These are phyloP conservation scores for Falco cherrug DNA, from an alignment of 2,797 vertebrate species.

Conservation along the genomic window DNA sequence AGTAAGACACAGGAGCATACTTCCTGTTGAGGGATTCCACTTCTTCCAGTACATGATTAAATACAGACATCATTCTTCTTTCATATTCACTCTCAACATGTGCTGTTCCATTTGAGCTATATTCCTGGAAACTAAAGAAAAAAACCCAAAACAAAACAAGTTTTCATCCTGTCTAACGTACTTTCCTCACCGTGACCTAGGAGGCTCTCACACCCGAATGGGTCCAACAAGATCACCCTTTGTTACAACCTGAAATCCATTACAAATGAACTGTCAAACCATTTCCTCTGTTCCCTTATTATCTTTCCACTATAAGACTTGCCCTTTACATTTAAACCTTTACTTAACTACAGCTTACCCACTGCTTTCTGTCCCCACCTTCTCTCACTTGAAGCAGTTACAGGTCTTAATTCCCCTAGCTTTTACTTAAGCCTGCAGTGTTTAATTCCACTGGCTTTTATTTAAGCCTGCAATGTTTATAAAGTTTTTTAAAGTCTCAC, in stretches of 20 bases:
- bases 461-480: not conserved
- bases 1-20: conserved; percentile 93
- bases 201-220: not conserved
- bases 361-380: not conserved
- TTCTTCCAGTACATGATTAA: conserved; percentile 91
- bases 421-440: not conserved
- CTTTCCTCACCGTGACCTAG: not conserved
- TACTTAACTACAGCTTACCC: not conserved
- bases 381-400: not conserved
- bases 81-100: conserved; percentile 94
- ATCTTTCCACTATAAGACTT: not conserved
- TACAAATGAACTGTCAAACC: not conserved
- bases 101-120: conserved; percentile 82
- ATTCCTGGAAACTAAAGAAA: conserved; percentile 91
- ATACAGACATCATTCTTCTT: conserved; percentile 93
- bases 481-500: not conserved
- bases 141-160: not conserved
- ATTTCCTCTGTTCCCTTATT: not conserved
- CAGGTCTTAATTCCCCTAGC: not conserved
- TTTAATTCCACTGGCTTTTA: not conserved
- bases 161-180: not conserved
- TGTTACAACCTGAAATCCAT: not conserved
- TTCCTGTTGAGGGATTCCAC: conserved; percentile 93
- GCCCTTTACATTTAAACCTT: not conserved
- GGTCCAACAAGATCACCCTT: not conserved